Evolutionary conservation across 2,888 invertebrate genomes (phyloP), one percentile per base, ranked within the genome.

Genomic region (Drosophila parthenogenetica): DNA sequence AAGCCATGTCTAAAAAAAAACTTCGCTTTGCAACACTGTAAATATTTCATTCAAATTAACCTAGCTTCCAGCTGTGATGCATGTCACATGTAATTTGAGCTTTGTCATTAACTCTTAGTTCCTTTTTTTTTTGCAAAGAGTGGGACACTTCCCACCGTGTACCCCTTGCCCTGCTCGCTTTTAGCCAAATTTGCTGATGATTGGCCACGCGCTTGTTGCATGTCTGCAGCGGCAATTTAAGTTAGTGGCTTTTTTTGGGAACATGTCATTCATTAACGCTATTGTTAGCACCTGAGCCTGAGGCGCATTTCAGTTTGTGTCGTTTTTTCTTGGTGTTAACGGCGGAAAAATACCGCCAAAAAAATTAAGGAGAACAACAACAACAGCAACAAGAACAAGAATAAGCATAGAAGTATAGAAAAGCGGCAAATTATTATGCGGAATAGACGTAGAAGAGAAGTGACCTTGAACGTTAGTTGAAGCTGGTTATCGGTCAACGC

Each of bases 201-300:
- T 62, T 74, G 69, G 70, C 77, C 84, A 83, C 81, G 87, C 84
- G 81, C 39, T 71, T 66, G 60, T 71, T 77, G 79, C 83, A 83
- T 74, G 87, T 73, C 74, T 80, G 73, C 76, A 59, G 57, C 46
- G 59, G 50, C 53, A 60, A 57, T 8, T 57, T 49, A 54, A 48
- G 49, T 65, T 58, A n/a, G n/a, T 35, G 11, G 35, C 35, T 39
- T 39, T 14, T 39, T 60, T 63, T 57, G 71, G 57, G 63, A 81
- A 81, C 87, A 81, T 84, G 84, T 75, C 81, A 64, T 77, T 84
- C 77, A 83, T 83, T 87, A 83, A 73, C 87, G 71, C 43, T 69
- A 68, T 81, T 61, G 75, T 87, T 83, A 83, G 77, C 87, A 81
- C 83, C 87, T 81, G 55, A 45, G 16, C 40, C 45, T 39, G 59